Conservation (phyloP, 1,140 invertebrate species). For the Nixonia krombeini region DNA sequence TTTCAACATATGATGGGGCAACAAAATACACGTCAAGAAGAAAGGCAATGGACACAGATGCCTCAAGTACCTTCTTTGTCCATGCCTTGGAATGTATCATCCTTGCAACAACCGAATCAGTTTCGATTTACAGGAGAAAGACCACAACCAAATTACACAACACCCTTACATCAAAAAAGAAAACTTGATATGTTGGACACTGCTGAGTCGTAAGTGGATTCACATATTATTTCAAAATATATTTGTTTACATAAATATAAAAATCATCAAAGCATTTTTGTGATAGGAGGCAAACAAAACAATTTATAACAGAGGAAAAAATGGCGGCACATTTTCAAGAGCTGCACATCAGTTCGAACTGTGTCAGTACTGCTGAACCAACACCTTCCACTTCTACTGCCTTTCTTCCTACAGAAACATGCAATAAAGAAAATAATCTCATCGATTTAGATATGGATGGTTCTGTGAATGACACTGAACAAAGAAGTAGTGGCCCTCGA, state of each 20-base stretch:
- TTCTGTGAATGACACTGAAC: constrained; percentile 34
- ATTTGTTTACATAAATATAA: too few species aligned
- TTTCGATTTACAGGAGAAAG: constrained; percentile 60
- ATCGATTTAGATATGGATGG: constrained; percentile 48
- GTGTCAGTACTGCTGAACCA: constrained; percentile 29
- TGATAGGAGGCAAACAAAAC: constrained; percentile 75
- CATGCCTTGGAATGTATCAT: constrained; percentile 62
- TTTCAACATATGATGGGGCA: constrained; percentile 68
- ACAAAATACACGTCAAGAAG: constrained; percentile 48
- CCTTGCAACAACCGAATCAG: constrained; percentile 54
- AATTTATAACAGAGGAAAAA: constrained; percentile 85
- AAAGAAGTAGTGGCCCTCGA: constrained; percentile 55
- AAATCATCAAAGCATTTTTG: too few species aligned
- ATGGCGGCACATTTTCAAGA: constrained; percentile 83
- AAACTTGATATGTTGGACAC: constrained; percentile 60
- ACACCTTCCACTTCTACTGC: constrained; percentile 49
- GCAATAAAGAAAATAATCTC: constrained; percentile 12
- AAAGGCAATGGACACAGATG: constrained; percentile 55
- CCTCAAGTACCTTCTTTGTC: constrained; percentile 63
- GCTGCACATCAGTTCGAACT: constrained; percentile 76
- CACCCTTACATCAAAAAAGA: constrained; percentile 57
- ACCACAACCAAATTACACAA: constrained; percentile 20
- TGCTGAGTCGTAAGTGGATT: too few species aligned
- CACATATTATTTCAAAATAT: too few species aligned
- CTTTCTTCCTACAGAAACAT: constrained; percentile 6